These are phyloP conservation scores for Eueremaeus valkanovi DNA, from an alignment of 2,888 invertebrate species.

Conservation along the genomic window DNA sequence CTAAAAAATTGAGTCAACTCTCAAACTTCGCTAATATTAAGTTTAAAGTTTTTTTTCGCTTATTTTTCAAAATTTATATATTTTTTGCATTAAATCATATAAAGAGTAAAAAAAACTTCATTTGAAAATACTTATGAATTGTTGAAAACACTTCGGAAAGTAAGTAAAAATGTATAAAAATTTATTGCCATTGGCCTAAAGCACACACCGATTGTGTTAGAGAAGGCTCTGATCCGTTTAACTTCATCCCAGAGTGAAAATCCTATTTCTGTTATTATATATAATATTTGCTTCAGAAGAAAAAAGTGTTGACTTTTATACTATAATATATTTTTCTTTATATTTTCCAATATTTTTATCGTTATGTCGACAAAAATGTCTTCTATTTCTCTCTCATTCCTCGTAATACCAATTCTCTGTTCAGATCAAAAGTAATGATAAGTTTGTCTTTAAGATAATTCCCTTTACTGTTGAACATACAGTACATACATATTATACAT, in stretches of 20 bases:
- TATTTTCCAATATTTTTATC: background rate
- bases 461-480: background rate
- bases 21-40: background rate
- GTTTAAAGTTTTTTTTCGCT: background rate
- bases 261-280: background rate
- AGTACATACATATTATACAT: background rate
- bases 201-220: background rate
- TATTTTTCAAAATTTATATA: background rate
- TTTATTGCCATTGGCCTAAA: slow-evolving; percentile 20
- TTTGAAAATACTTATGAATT: background rate
- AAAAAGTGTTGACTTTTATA: background rate
- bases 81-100: too few relatives aligned
- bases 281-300: background rate
- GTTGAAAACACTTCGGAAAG: background rate
- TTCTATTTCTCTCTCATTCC: background rate
- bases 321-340: background rate
- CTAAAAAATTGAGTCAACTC: background rate
- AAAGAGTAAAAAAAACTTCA: background rate
- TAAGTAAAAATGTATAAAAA: background rate
- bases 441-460: slow-evolving; percentile 22
- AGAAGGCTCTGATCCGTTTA: background rate
- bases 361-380: too few relatives aligned
- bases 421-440: slow-evolving; percentile 9
- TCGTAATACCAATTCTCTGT: background rate
- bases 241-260: background rate